Evolutionary conservation across 2,797 vertebrate species (phyloP), one percentile per base, ranked within the genome.

Genomic region (Passerculus sandwichensis): DNA sequence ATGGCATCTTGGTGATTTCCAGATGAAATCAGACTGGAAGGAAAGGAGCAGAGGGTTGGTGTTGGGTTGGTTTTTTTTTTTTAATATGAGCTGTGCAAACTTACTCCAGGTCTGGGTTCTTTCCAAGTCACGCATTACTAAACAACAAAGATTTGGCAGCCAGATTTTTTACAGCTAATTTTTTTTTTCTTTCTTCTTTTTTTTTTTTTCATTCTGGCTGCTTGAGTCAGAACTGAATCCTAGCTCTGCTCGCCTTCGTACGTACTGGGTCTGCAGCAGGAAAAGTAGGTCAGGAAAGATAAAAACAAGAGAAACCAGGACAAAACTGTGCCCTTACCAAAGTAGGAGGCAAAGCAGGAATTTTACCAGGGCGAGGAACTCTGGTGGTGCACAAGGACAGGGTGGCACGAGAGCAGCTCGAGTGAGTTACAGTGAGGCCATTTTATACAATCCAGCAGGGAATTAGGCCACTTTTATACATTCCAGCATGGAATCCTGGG

Each of bases 111-210:
- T 57, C 89, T 96, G 94, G 91, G 75, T 76, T n/a, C 70, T n/a
- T 70, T 92, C 93, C 94, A 96, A 92, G 91, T 93, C 92, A 88
- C n/a, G 66, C 87, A 92, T 85, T 93, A 78, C 94, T 94, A 48
- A 95, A 95, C 87, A 96, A 92, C 91, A 94, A 81, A 94, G 94
- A 93, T 95, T 96, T 93, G 92, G 93, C 96, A 95, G 94, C 36
- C 93, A 84, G 93, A 91, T 91, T 91, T 85, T 69, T 96, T 94
- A 94, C 93, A 94, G 91, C 91, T 97, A 94, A 93, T 95, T 94
- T 96, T 94, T 96, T 94, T 86, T 88, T 79, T 38, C 18, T 50
- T 51, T 51, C 48, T 42, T 38, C 22, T 84, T 40, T 36, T 64
- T 61, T 66, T 36, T 86, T 61, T 74, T 59, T 44, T 56, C 8